Evolutionary conservation across 1,140 invertebrate genomes (phyloP), one percentile per base, ranked within the genome.

Genomic region (Euglossa dilemma): DNA sequence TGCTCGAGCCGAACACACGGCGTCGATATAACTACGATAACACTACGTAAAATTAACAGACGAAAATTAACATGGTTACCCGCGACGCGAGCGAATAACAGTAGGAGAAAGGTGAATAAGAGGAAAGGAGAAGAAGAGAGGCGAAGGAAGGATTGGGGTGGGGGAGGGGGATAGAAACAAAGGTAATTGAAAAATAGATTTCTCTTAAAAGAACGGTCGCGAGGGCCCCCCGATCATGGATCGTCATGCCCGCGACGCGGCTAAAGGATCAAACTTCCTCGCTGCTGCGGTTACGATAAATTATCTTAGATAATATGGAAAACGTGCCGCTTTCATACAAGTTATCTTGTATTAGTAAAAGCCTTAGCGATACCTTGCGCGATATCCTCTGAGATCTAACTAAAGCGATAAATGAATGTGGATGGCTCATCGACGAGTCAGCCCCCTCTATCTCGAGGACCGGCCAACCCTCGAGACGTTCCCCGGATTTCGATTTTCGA

Each of bases 301-400:
- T 76, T 82, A 76, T 59, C 80, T 76, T 76, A 76, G 72, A 82
- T 43, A 81, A 75, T 76, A 76, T 76, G 80, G 61, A 67, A 81
- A 75, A 81, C 61, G 80, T 76, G 54, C 63, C 57, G 63, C 70
- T 66, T 52, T 66, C n/a, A 20, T 82, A 76, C 80, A 67, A 67
- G 63, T 76, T 67, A 50, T 66, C 80, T 75, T 75, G 72, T 63
- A 81, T 75, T 36, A 52, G 45, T 59, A 59, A 76, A 82, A 82
- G 63, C 72, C 45, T 57, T 82, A 57, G 54, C 73, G 80, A 80
- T 80, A 80, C 56, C 70, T 74, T 28, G 70, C 59, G 70, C 59
- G 79, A 82, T 75, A 82, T 82, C 63, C n/a, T 80, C 28, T 64
- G 78, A 80, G 78, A 80, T 82, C 80, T 67, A 82, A 76, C 80